These are phyloP conservation scores for Dorcus hopei DNA, from an alignment of 2,888 invertebrate genomes.

Conservation along the genomic window DNA sequence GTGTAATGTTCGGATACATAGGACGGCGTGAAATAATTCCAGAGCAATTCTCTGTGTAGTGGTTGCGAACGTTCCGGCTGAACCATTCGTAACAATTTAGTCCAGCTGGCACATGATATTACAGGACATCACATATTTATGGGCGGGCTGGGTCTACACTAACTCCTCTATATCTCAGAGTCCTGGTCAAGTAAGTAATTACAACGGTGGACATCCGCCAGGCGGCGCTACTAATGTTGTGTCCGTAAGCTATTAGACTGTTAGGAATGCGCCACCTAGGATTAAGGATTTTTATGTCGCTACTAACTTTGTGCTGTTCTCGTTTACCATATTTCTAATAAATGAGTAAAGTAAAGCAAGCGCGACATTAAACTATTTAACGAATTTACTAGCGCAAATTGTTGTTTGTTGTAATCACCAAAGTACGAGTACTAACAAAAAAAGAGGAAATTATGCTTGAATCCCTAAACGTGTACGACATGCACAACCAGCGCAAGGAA, in stretches of 20 bases:
- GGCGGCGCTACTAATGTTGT: slow-evolving; percentile 32
- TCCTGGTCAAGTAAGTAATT: slow-evolving; percentile 47
- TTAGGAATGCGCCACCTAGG: slow-evolving; percentile 34
- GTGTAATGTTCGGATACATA: slow-evolving; percentile 26
- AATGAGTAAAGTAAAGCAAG: too few species aligned
- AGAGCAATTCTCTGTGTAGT: slow-evolving; percentile 43
- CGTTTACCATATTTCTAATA: too few species aligned
- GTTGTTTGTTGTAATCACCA: too few species aligned
- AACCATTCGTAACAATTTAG: slow-evolving; percentile 52
- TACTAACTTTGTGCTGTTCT: slow-evolving; percentile 13
- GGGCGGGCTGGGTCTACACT: slow-evolving; percentile 42
- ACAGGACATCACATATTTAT: slow-evolving; percentile 52
- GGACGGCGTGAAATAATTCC: slow-evolving; percentile 43
- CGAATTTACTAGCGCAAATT: too few species aligned
- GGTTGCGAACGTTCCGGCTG: slow-evolving; percentile 40
- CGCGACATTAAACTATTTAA: too few species aligned
- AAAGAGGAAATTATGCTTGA: too few species aligned
- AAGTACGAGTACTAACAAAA: too few species aligned
- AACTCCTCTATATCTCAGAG: slow-evolving; percentile 37
- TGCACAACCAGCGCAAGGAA: too few species aligned
- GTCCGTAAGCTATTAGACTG: slow-evolving; percentile 36
- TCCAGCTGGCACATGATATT: slow-evolving; percentile 53
- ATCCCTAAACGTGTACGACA: too few species aligned
- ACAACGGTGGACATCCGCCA: slow-evolving; percentile 41
- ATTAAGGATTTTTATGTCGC: slow-evolving; percentile 34